Base-by-base conservation (phyloP, 1,140 invertebrate species). In the Pachypsylla venusta region DNA sequence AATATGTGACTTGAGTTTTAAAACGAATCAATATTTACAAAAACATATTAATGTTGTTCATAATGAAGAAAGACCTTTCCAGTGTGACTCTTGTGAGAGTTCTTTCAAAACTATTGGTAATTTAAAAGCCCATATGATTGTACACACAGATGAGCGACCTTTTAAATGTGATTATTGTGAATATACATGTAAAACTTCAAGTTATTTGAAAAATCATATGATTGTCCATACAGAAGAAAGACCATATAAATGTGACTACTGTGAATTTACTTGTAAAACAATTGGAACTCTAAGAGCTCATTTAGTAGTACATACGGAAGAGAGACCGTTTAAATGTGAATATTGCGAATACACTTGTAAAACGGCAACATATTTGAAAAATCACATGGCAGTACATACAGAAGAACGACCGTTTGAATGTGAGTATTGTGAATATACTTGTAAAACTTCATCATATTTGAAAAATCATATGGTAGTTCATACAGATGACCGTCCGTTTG, bases 81-180 rank as follows among this genome's bases (percentile, higher is more conserved):
- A 68, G 12, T 77, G 76, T 59, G 71, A 71, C 4, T 68, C 69
- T 35, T 77, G 76, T 61, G 57, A 60, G 13, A 85, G 85, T 64
- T 77, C 79, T 0, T 85, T 84, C 65, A 82, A 82, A 35, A 75
- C 82, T 5, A 70, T 82, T 58, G 82, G 84, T 62, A 84, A 84
- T 64, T 67, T 85, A 4, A 84, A 83, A 64, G 83, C 84, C 7
- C 83, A 86, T 64, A 70, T 81, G 19, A 68, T 82, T 5, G 83
- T 81, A 12, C 86, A 89, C 63, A 86, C 84, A 0, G 79, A 79
- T 1, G 78, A 82, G 60, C 65, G 77, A 35, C 82, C 82, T 0
- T 82, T 81, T 66, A 68, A 78, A 60, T 80, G 84, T 64, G 74
- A 73, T 1, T 76, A 79, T 39, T 90, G 87, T 65, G 75, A 77